phyloP scores from a whole-genome alignment of 2,113 vertebrate species.

The Dasyornis broadbenti region DNA sequence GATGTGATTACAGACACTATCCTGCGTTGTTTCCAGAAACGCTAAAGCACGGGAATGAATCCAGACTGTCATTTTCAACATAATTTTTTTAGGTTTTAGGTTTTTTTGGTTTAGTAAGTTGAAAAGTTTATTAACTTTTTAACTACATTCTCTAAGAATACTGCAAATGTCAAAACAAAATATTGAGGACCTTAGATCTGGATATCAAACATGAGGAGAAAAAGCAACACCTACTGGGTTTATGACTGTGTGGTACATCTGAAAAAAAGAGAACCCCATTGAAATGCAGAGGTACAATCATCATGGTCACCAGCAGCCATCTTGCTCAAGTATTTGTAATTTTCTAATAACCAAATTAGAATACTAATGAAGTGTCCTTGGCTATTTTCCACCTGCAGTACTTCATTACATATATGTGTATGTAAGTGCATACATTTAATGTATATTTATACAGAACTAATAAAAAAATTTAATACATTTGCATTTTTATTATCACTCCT shows the following conservation, averaged over 20 bases:
- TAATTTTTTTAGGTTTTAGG: neutral
- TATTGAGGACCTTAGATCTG: neutral
- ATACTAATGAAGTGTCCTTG: slow-evolving; percentile 59
- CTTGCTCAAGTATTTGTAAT: slow-evolving; percentile 18
- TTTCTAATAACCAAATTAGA: slow-evolving; percentile 68
- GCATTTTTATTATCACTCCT: slow-evolving; percentile 83
- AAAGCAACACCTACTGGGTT: neutral
- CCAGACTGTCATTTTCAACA: neutral
- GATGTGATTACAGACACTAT: slow-evolving; percentile 38
- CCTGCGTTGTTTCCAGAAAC: slow-evolving; percentile 21
- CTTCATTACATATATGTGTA: slow-evolving; percentile 64
- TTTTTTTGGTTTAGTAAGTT: neutral
- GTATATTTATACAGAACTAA: slow-evolving; percentile 73
- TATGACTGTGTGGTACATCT: neutral
- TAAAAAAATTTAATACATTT: slow-evolving; percentile 81
- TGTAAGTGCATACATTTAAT: slow-evolving; percentile 65
- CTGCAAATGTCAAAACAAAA: neutral
- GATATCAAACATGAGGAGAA: neutral
- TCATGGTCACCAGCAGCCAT: neutral
- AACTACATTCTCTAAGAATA: neutral
- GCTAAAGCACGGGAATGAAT: slow-evolving; percentile 17
- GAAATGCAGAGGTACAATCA: neutral
- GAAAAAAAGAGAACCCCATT: neutral
- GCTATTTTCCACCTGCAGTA: slow-evolving; percentile 52
- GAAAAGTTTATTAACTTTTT: neutral